Evolutionary conservation across 2,113 vertebrate species (phyloP).

Genomic region (Hippoglossus stenolepis): DNA sequence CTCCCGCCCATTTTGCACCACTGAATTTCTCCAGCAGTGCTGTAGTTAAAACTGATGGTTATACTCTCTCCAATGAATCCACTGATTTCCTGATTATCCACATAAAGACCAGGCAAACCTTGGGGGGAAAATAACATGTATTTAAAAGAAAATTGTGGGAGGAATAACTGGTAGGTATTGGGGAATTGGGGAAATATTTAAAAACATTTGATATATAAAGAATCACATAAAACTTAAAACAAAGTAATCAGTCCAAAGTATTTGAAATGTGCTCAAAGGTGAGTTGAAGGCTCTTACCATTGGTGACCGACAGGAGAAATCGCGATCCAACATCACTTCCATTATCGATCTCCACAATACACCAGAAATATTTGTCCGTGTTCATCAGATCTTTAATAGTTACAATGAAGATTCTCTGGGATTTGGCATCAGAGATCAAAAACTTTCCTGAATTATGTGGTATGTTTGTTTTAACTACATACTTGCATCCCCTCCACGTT

Average conservation of each 20-base stretch:
- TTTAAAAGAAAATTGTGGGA: neutral
- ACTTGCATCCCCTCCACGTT: rapidly evolving
- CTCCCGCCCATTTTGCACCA: slow-evolving; percentile 43
- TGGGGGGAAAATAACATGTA: neutral
- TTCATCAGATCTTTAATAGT: neutral
- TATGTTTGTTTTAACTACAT: neutral
- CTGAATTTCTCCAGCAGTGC: neutral
- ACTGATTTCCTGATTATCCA: slow-evolving; percentile 4
- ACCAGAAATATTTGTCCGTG: slow-evolving; percentile 11
- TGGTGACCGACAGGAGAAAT: slow-evolving; percentile 7
- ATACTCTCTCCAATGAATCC: neutral
- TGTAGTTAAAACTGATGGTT: slow-evolving; percentile 3
- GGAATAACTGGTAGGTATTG: neutral
- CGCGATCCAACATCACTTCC: neutral
- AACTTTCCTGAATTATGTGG: neutral
- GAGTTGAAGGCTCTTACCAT: neutral
- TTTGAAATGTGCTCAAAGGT: neutral
- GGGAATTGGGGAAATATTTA: neutral
- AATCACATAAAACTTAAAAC: no score
- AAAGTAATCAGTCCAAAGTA: neutral
- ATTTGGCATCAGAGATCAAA: slow-evolving; percentile 22
- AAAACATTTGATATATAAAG: no score
- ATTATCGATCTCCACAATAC: neutral
- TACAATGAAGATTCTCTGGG: slow-evolving; percentile 8
- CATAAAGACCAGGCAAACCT: slow-evolving; percentile 23